Conservation (phyloP, 2,888 invertebrate genomes). For the Oscheius onirici region DNA sequence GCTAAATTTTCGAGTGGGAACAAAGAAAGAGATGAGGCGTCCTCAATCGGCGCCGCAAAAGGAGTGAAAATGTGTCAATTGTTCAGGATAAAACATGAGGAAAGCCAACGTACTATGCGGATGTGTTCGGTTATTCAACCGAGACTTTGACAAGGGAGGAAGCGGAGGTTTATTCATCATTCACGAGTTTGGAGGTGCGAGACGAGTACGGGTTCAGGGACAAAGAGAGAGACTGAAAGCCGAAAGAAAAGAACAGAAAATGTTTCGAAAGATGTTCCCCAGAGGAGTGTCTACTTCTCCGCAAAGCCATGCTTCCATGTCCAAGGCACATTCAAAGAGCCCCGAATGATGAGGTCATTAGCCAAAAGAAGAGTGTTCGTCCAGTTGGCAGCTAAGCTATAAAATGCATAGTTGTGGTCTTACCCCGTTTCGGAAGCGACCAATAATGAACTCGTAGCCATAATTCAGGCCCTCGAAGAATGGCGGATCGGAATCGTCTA, state of each 20-base stretch:
- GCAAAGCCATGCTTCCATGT: too few species aligned
- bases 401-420: slow-evolving; percentile 26
- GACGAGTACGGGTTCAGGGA: neutral
- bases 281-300: too few species aligned
- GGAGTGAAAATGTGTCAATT: neutral
- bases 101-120: neutral
- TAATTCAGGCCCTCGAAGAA: slow-evolving; percentile 21
- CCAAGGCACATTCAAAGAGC: too few species aligned
- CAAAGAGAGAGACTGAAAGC: too few species aligned
- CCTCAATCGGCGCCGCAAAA: slow-evolving; percentile 1
- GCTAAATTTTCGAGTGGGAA: too few species aligned
- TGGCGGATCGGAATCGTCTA: slow-evolving; percentile 26
- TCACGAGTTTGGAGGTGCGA: slow-evolving; percentile 24
- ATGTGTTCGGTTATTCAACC: slow-evolving; percentile 3
- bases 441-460: slow-evolving; percentile 31
- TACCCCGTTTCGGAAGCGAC: slow-evolving; percentile 14
- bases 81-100: neutral
- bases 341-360: too few species aligned
- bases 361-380: neutral
- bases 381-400: slow-evolving; percentile 1
- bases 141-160: neutral
- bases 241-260: too few species aligned
- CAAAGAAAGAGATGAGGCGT: too few species aligned
- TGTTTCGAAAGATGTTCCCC: too few species aligned
- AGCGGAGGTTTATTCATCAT: slow-evolving; percentile 15